A percentile compares a stretch with the other conserved stretches of the same genome.
phyloP scores from a whole-genome alignment of 92 coral and sea anemone genomes.

The Epizoanthus fatuus region DNA sequence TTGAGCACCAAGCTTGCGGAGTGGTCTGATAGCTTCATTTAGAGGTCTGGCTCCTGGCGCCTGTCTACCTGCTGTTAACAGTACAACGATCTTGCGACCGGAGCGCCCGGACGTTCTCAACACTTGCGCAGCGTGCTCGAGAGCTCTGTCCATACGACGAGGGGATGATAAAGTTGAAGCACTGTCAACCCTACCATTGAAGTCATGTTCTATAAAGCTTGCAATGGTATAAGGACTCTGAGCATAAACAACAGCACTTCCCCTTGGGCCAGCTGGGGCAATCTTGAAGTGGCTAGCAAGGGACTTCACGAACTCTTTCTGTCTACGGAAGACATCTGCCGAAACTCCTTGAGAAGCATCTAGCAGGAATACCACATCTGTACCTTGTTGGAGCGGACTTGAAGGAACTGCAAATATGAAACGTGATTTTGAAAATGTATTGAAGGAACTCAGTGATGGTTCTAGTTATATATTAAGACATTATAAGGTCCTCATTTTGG shows the following conservation, averaged over 20 bases:
- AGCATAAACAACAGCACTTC: slow-evolving; percentile 71
- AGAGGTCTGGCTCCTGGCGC: slow-evolving; percentile 32
- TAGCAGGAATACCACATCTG: slow-evolving; percentile 81
- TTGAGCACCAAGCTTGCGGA: slow-evolving; percentile 77
- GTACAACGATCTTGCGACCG: slow-evolving; percentile 80
- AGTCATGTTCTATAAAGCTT: slow-evolving; percentile 54
- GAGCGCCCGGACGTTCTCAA: slow-evolving; percentile 72
- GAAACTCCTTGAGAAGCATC: slow-evolving; percentile 83
- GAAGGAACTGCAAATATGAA: slow-evolving; percentile 31
- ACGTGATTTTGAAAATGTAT: slow-evolving; percentile 26
- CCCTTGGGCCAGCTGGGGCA: slow-evolving; percentile 69
- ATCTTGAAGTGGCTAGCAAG: slow-evolving; percentile 70
- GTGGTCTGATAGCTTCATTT: slow-evolving; percentile 51
- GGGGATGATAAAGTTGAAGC: slow-evolving; percentile 44
- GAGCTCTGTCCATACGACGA: slow-evolving; percentile 75
- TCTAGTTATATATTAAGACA: too few relatives aligned
- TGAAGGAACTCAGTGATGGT: too few relatives aligned
- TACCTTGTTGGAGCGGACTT: slow-evolving; percentile 31
- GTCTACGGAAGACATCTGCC: slow-evolving; percentile 66
- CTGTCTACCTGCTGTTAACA: slow-evolving; percentile 79
- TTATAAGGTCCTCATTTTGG: too few relatives aligned
- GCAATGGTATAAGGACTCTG: slow-evolving; percentile 59
- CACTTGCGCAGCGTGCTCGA: slow-evolving; percentile 67
- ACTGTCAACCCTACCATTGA: slow-evolving; percentile 53
- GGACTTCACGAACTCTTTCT: slow-evolving; percentile 82